phyloP scores from a whole-genome alignment of 2,113 vertebrate species.

The Ctenomys sociabilis region DNA sequence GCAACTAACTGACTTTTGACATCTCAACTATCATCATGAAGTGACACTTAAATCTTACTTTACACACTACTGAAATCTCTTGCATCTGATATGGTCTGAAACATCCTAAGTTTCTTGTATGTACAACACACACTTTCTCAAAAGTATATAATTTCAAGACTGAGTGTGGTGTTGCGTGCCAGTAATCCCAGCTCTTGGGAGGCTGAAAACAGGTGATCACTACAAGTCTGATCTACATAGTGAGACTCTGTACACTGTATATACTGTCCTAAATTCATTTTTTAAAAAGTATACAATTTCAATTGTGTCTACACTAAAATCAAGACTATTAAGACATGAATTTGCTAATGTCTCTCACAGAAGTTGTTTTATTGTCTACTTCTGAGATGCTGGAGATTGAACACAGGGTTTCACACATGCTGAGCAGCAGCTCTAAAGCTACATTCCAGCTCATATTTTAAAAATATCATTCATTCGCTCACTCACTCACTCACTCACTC shows the following conservation, averaged over 20 bases:
- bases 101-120: not conserved
- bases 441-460: not conserved
- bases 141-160: conserved; percentile 45
- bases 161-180: no score
- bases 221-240: no score
- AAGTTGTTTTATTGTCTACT: not conserved
- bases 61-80: not conserved
- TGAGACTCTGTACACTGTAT: no score
- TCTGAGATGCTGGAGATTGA: not conserved
- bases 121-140: conserved; percentile 29
- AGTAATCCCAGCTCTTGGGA: no score
- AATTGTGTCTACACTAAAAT: not conserved
- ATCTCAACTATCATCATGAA: conserved; percentile 11
- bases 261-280: no score
- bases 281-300: conserved; percentile 41
- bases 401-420: not conserved
- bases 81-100: not conserved
- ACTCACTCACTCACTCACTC: no score
- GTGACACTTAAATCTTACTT: conserved; percentile 15
- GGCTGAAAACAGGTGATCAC: no score
- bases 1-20: conserved; percentile 6
- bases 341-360: conserved; percentile 35
- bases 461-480: no score
- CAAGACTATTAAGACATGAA: conserved; percentile 14
- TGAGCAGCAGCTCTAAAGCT: not conserved